Base-by-base conservation (phyloP, 2,797 vertebrate genomes). In the Argya squamiceps region DNA sequence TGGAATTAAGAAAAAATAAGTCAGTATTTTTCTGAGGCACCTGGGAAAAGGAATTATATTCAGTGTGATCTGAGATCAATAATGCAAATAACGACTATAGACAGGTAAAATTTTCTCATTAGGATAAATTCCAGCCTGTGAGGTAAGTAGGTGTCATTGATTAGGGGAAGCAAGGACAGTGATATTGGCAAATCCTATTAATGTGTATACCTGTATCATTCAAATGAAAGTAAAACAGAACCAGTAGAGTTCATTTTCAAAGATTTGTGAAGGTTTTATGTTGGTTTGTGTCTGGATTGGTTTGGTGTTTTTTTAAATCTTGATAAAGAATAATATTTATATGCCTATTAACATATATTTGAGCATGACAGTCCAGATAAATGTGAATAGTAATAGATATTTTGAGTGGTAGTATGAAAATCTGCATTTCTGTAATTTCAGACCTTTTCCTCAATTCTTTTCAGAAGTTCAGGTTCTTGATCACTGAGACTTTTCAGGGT, bases 1-100 rank as follows among this genome's bases (percentile, higher is more conserved):
- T 23, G 29, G 77, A 92, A 29, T 49, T 85, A 89, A 89, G 37
- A 62, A 89, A 93, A 93, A 89, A 74, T 47, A 95, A 77, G 60
- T 47, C 59, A 23, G 11, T 53, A 55, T 78, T 91, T 73, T 88
- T 83, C 55, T 60, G 59, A 46, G 55, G 27, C 36, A 68, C 2
- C 12, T 1, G 6, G 39, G 41, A 78, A 81, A 77, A 90, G 4
- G 14, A 85, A 46, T 62, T 2, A 1, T 50, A 55, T 77, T 55
- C 41, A 36, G 34, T 50, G 44, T 44, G 27, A 71, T 68, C 34
- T 81, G 53, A 63, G 56, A 84, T 78, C 80, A 90, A 39, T 19
- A 39, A 68, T 34, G 14, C 1, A 58, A 56, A 71, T 75, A 91
- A 90, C 62, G 2, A 44, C 26, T 60, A 88, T 36, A 76, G 55